Evolutionary conservation across 2,888 invertebrate species (phyloP), one percentile per base, ranked within the genome.

Genomic region (Drosophila subquinaria): DNA sequence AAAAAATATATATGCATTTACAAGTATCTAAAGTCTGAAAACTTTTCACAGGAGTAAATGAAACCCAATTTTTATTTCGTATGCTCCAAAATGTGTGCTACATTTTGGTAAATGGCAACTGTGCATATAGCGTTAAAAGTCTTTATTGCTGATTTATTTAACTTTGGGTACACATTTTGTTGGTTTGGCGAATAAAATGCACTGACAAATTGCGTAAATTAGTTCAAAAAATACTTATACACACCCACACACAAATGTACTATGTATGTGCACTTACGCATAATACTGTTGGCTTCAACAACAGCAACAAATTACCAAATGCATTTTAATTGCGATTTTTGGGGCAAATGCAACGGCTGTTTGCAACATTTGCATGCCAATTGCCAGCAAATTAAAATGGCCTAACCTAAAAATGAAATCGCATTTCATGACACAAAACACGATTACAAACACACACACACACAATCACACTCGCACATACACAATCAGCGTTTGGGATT

Each of bases 321-420:
- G 83, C 69, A 87, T 84, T 87, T 83, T 67, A 87, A 85, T 82
- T 88, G 73, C 79, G 71, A 76, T 75, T 79, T 81, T 69, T 36
- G 50, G 55, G 40, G 4, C 20, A 59, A 40, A 15, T 35, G 59
- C 60, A 69, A 38, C 43, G 63, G 66, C 82, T 48, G 40, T 45
- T n/a, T 35, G 79, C 45, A 17, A 56, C 70, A 73, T 77, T 77
- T 80, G 74, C 71, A 68, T 76, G 61, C 50, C 61, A 71, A 69
- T 66, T 66, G 66, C 52, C 66, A 70, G 64, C 76, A 76, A 80
- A 80, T 74, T 73, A 71, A 77, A 81, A 75, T 66, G 52, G 65
- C 48, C 69, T 53, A 56, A 66, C 62, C 64, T 63, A 56, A 79
- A 88, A 83, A 79, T 52, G 42, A 71, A 87, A 79, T 76, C 59